Percentiles rank a stretch among this genome's conserved stretches.
These are phyloP conservation scores for Hirundichthys speculiger DNA, from an alignment of 2,113 vertebrate species.

Conservation along the genomic window DNA sequence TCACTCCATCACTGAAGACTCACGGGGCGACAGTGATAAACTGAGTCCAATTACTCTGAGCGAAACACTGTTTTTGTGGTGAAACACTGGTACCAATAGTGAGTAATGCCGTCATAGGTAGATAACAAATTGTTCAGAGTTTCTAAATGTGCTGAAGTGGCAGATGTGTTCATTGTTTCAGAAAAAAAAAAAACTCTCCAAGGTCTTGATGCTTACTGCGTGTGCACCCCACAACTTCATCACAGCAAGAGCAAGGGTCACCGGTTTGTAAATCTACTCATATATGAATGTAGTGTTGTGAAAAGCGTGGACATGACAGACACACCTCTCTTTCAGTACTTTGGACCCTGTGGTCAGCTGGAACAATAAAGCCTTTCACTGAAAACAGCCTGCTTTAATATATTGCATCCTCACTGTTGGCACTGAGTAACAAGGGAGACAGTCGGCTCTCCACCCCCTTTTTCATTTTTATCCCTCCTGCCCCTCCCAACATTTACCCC, in stretches of 20 bases:
- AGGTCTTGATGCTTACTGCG: constrained; percentile 13
- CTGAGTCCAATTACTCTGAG: not conserved
- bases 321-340: constrained; percentile 53
- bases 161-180: constrained; percentile 31
- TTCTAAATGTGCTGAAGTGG: constrained; percentile 3
- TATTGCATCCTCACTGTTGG: constrained; percentile 59
- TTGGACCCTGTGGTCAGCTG: constrained; percentile 45
- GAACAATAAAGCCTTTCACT: constrained; percentile 69
- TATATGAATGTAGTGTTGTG: constrained; percentile 24
- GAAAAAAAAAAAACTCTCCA: constrained; percentile 38
- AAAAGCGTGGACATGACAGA: constrained; percentile 22
- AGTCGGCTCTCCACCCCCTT: too few relatives aligned
- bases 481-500: constrained; percentile 5
- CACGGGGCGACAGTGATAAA: constrained; percentile 15
- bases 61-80: not conserved
- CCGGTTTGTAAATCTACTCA: constrained; percentile 27
- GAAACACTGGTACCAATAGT: constrained; percentile 7
- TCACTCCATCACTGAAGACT: constrained; percentile 14
- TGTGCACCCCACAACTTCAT: constrained; percentile 5
- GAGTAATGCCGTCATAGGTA: constrained; percentile 5
- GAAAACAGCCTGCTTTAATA: constrained; percentile 59
- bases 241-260: constrained; percentile 46
- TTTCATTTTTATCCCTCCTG: too few relatives aligned
- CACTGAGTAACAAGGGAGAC: constrained; percentile 32
- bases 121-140: constrained; percentile 1